A percentile compares a stretch with the other conserved stretches of the same genome.
Conservation (phyloP, 2,113 vertebrate genomes). For the Crotalus horridus region DNA sequence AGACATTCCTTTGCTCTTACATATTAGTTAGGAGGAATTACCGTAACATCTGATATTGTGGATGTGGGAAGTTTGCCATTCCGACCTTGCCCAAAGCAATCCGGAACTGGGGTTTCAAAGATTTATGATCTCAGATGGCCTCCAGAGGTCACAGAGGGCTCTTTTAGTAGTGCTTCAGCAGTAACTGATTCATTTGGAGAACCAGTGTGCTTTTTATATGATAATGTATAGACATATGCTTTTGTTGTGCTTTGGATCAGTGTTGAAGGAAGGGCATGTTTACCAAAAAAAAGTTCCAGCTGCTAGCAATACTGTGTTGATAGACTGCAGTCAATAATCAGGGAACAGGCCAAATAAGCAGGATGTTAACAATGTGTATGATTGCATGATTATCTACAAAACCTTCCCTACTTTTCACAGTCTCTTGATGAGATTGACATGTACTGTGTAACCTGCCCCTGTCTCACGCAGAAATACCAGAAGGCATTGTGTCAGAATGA, state of each 20-base stretch:
- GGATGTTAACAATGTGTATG: conserved; percentile 81
- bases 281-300: conserved; percentile 86
- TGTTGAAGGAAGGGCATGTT: conserved; percentile 96
- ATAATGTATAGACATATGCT: conserved; percentile 81
- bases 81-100: conserved; percentile 89
- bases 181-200: conserved; percentile 75
- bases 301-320: conserved; percentile 79
- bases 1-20: conserved; percentile 96
- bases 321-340: conserved; percentile 77
- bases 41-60: conserved; percentile 97
- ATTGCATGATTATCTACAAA: conserved; percentile 79
- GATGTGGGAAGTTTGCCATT: conserved; percentile 92
- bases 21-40: conserved; percentile 93
- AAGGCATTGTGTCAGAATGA: conserved; percentile 57
- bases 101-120: conserved; percentile 84
- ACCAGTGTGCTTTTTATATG: conserved; percentile 58
- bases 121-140: conserved; percentile 88
- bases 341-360: conserved; percentile 83
- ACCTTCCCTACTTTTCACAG: conserved; percentile 73
- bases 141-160: conserved; percentile 72
- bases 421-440: conserved; percentile 71
- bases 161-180: conserved; percentile 32
- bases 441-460: conserved; percentile 71
- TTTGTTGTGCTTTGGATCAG: conserved; percentile 77
- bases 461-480: conserved; percentile 67